Conservation (phyloP, 2,888 invertebrate genomes). For the Thereva nobilitata region DNA sequence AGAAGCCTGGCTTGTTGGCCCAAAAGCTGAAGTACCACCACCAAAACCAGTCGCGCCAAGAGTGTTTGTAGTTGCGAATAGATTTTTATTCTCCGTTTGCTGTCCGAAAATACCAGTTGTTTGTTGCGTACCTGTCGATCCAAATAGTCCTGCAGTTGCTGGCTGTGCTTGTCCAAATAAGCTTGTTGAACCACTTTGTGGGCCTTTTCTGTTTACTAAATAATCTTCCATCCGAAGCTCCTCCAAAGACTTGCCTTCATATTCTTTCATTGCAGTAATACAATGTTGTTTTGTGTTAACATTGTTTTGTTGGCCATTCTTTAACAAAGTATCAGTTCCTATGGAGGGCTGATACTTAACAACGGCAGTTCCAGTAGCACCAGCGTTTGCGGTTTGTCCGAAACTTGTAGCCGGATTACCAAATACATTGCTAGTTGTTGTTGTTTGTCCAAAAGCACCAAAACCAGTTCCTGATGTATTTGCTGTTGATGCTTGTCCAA, state of each 20-base stretch:
- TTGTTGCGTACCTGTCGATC: slow-evolving; percentile 57
- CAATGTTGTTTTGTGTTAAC: slow-evolving; percentile 95
- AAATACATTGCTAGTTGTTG: slow-evolving; percentile 60
- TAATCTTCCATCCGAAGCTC: slow-evolving; percentile 95
- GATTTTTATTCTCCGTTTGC: slow-evolving; percentile 64
- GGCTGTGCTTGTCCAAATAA: slow-evolving; percentile 61
- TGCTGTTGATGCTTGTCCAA: slow-evolving; percentile 61
- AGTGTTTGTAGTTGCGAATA: slow-evolving; percentile 54
- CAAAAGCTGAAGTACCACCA: slow-evolving; percentile 58
- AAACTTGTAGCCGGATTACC: slow-evolving; percentile 57
- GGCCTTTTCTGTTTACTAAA: slow-evolving; percentile 83
- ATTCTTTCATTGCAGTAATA: slow-evolving; percentile 98
- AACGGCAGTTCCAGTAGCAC: slow-evolving; percentile 69
- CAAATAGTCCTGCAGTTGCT: slow-evolving; percentile 59
- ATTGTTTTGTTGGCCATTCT: slow-evolving; percentile 79
- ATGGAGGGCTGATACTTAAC: slow-evolving; percentile 82
- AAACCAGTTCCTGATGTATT: slow-evolving; percentile 60
- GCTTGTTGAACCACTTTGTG: slow-evolving; percentile 57
- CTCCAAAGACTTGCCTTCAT: slow-evolving; percentile 91
- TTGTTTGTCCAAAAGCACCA: slow-evolving; percentile 68
- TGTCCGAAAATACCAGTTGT: slow-evolving; percentile 61
- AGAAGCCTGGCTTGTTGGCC: slow-evolving; percentile 63
- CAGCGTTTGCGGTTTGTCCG: slow-evolving; percentile 47
- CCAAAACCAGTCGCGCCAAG: slow-evolving; percentile 58
- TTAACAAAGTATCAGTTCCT: slow-evolving; percentile 89